These are phyloP conservation scores for Lutraria lutraria DNA, from an alignment of 2,888 invertebrate genomes.

Conservation along the genomic window DNA sequence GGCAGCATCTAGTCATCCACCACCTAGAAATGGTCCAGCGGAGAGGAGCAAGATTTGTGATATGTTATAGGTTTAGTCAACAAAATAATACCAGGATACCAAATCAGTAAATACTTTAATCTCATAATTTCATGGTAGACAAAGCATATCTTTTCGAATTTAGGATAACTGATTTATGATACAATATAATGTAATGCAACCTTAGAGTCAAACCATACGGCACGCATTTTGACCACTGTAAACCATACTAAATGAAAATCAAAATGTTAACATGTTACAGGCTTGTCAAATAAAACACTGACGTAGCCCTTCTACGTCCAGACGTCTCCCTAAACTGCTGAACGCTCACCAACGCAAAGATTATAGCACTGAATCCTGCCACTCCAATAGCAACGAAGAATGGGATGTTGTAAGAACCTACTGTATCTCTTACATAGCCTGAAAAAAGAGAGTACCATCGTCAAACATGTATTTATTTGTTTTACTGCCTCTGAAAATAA, in stretches of 20 bases:
- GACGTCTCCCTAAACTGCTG: not conserved
- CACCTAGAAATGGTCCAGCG: not conserved
- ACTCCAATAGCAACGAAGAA: not conserved
- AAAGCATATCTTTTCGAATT: no score
- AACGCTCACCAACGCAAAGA: not conserved
- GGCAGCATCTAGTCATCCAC: not conserved
- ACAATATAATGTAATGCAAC: no score
- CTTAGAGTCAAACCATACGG: no score
- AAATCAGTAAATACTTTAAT: no score
- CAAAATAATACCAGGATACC: no score
- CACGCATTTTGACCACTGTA: no score
- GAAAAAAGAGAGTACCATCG: not conserved
- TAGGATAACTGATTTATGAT: no score
- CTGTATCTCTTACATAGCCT: not conserved
- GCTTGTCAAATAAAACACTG: constrained; percentile 10
- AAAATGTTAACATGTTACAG: not conserved
- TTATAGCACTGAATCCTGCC: not conserved
- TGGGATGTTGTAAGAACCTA: not conserved
- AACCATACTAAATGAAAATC: no score
- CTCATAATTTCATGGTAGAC: no score
- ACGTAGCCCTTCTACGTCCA: not conserved
- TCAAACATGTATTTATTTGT: no score
- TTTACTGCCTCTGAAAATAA: no score
- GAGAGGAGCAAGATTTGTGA: not conserved
- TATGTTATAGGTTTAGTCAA: no score